A percentile compares a stretch with the other conserved stretches of the same genome.
Conservation (phyloP, 1,140 invertebrate species). For the Calosoma granatense region DNA sequence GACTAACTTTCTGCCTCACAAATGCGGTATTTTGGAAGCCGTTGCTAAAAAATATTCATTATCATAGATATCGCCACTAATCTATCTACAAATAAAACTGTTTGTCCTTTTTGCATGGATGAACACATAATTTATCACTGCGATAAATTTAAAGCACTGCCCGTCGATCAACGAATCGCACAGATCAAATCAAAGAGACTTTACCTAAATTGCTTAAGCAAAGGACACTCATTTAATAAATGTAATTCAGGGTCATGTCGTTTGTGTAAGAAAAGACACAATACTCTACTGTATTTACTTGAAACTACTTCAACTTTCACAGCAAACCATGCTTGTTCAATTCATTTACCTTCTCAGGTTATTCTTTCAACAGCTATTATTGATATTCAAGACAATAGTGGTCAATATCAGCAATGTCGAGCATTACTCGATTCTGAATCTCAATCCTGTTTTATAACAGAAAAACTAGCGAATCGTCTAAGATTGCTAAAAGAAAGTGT, state of each 20-base stretch:
- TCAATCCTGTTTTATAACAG: slow-evolving; percentile 23
- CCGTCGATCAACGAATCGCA: not conserved
- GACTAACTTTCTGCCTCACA: slow-evolving; percentile 16
- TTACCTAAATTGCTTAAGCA: slow-evolving; percentile 19
- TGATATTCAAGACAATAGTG: slow-evolving; percentile 15
- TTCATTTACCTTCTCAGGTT: slow-evolving; percentile 8
- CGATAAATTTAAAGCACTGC: slow-evolving; percentile 14
- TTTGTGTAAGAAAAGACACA: slow-evolving; percentile 8
- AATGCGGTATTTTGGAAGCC: slow-evolving; percentile 10
- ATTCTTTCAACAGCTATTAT: slow-evolving; percentile 24
- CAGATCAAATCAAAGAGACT: slow-evolving; percentile 13
- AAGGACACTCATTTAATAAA: slow-evolving; percentile 14
- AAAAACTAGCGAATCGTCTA: slow-evolving; percentile 14
- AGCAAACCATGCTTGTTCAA: not conserved
- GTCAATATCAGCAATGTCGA: slow-evolving; percentile 15
- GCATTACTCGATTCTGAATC: slow-evolving; percentile 21
- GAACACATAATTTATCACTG: slow-evolving; percentile 15
- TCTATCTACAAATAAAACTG: not conserved
- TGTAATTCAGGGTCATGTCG: slow-evolving; percentile 13
- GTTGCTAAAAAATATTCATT: not conserved
- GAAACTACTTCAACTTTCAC: not conserved
- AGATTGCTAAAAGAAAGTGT: slow-evolving; percentile 14
- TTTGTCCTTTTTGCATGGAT: slow-evolving; percentile 16
- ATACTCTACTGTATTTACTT: slow-evolving; percentile 6
- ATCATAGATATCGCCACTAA: not conserved